Evolutionary conservation across 2,113 vertebrate species (phyloP), one percentile per base, ranked within the genome.

Genomic region (Entelurus aequoreus): DNA sequence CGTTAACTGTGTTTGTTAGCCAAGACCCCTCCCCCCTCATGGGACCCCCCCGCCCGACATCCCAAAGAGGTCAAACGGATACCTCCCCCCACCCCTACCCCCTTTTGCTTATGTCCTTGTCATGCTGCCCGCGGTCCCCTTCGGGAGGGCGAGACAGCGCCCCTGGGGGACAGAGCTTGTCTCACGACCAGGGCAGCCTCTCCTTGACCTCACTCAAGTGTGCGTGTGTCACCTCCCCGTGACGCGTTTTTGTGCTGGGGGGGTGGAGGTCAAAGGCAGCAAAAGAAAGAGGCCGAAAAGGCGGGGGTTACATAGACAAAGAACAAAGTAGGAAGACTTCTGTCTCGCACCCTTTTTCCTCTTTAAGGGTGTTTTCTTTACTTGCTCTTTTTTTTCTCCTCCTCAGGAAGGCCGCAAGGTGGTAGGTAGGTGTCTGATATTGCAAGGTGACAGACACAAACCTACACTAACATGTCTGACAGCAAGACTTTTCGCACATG

Each of bases 191-290:
- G 42, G 11, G 48, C 64, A 67, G 76, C 87, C 84, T 85, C 78
- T 71, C 79, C 70, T 77, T 86, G 85, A 88, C 85, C 84, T 71
- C 74, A 19, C 59, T 8, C 44, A n/a, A 7, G 14, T 42, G 71
- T 71, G 82, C 74, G 80, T 67, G 14, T 47, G 64, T 73, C 80
- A 87, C 86, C 85, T 83, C 74, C 74, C 69, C 49, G 62, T 81
- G 79, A 82, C 69, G 75, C 70, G 75, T 78, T 44, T 82, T 73
- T 78, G 65, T 75, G 66, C 73, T 2, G 28, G 28, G 62, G 51
- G 60, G 51, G 78, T 49, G 6, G 76, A 72, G 82, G 85, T 88
- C 87, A 84, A 85, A 84, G 72, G 77, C 84, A 82, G 63, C 14
- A 68, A 61, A 19, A 62, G 54, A 76, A 68, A 64, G 68, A 67